phyloP scores from a whole-genome alignment of 53 echinoderm and acorn worm species.

The Stichopus horrens region DNA sequence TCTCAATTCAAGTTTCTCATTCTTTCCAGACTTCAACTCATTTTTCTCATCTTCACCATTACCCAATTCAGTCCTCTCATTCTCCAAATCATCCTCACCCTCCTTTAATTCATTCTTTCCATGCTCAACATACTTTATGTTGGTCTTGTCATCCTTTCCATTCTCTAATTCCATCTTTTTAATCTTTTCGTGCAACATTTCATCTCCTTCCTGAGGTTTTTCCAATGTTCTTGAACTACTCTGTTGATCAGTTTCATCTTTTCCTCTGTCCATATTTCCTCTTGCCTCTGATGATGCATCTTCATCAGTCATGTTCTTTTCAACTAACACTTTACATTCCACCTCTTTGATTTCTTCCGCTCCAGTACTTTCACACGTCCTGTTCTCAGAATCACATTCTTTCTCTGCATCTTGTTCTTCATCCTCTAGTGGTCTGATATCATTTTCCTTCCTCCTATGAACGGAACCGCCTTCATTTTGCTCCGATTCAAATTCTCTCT shows the following conservation, averaged over 20 bases:
- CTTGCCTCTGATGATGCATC: slow-evolving; percentile 50
- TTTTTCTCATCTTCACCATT: not conserved
- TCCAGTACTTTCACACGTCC: slow-evolving; percentile 1
- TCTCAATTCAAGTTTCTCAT: not conserved
- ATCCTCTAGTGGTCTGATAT: not conserved
- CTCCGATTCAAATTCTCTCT: not conserved
- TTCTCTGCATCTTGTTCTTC: not conserved
- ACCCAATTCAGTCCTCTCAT: not conserved
- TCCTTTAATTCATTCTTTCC: not conserved
- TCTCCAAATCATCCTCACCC: not conserved
- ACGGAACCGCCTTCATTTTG: not conserved
- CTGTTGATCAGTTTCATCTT: not conserved
- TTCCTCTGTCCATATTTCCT: slow-evolving; percentile 48
- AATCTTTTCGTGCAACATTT: not conserved
- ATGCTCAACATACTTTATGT: not conserved
- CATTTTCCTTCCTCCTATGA: not conserved
- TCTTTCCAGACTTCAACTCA: not conserved
- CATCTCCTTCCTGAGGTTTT: not conserved
- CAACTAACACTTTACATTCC: not conserved
- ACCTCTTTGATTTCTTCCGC: not conserved
- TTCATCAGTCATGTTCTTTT: slow-evolving; percentile 53
- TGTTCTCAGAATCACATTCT: not conserved
- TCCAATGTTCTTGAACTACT: no score
- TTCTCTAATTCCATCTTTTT: not conserved
- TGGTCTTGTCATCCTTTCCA: not conserved